These are phyloP conservation scores for Calcarius lapponicus DNA, from an alignment of 2,797 vertebrate species.

Conservation along the genomic window DNA sequence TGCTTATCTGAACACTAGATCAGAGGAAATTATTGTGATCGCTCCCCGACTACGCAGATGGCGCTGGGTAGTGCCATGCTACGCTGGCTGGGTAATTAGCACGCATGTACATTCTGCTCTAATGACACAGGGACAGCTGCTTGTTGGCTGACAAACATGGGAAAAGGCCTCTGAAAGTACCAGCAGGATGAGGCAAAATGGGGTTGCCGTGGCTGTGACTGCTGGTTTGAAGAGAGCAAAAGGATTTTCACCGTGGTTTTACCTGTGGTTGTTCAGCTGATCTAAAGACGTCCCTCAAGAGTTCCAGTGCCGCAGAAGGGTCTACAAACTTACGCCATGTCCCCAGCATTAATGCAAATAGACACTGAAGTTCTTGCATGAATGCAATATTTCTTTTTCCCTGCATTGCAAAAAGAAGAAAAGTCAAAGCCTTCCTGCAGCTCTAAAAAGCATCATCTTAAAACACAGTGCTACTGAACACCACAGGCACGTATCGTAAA, in stretches of 20 bases:
- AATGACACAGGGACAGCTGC: neutral
- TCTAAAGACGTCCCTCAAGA: conserved; percentile 90
- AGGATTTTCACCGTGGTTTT: neutral
- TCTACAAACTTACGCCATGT: conserved; percentile 92
- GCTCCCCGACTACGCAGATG: neutral
- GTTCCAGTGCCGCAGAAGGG: conserved; percentile 89
- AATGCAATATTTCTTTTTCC: conserved; percentile 94
- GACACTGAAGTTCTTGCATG: conserved; percentile 95
- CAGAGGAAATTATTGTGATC: neutral
- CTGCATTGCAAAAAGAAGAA: conserved; percentile 69
- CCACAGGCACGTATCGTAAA: fast-evolving
- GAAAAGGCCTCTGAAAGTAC: neutral
- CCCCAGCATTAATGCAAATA: conserved; percentile 94
- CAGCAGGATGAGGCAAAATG: neutral
- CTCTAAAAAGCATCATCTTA: neutral
- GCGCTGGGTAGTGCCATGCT: neutral
- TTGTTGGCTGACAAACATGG: neutral
- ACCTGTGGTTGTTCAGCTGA: conserved; percentile 95
- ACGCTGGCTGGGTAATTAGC: neutral
- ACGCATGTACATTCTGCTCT: neutral
- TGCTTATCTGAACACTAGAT: neutral
- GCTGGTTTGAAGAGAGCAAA: neutral
- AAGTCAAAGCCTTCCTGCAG: neutral
- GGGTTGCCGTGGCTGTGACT: neutral
- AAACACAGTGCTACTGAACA: neutral